Percentiles rank a stretch among this genome's conserved stretches.
Evolutionary conservation across 2,113 vertebrate genomes (phyloP).

Genomic region (Parus major): DNA sequence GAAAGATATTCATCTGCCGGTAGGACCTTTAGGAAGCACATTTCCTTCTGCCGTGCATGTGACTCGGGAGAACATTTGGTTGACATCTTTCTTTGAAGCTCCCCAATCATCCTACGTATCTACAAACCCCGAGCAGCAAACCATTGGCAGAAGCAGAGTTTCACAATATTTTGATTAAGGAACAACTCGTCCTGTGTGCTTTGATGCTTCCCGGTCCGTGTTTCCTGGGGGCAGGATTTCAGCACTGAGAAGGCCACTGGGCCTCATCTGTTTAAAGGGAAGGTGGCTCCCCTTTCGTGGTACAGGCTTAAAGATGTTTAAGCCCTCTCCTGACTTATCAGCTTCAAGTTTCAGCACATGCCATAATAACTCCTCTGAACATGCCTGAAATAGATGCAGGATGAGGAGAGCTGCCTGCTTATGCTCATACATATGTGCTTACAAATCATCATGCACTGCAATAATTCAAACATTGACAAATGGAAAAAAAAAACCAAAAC

Average conservation of each 20-base stretch:
- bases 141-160: not conserved
- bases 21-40: constrained; percentile 45
- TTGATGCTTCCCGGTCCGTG: not conserved
- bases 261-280: not conserved
- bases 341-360: not conserved
- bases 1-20: not conserved
- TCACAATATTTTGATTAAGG: constrained; percentile 36
- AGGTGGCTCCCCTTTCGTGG: not conserved
- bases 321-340: not conserved
- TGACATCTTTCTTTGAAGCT: constrained; percentile 60
- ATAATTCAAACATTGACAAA: not conserved
- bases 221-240: constrained; percentile 8
- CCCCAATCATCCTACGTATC: not conserved
- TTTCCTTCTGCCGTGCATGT: constrained; percentile 50
- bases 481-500: not conserved
- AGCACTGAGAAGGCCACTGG: not conserved
- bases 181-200: not conserved
- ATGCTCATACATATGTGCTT: not conserved
- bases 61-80: constrained; percentile 47
- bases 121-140: not conserved
- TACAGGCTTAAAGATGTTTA: not conserved
- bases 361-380: not conserved
- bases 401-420: not conserved
- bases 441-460: not conserved
- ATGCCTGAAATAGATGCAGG: not conserved